Percentiles rank a stretch among this genome's conserved stretches.
Evolutionary conservation across 2,113 vertebrate species (phyloP).

Genomic region (Bostrychus sinensis): DNA sequence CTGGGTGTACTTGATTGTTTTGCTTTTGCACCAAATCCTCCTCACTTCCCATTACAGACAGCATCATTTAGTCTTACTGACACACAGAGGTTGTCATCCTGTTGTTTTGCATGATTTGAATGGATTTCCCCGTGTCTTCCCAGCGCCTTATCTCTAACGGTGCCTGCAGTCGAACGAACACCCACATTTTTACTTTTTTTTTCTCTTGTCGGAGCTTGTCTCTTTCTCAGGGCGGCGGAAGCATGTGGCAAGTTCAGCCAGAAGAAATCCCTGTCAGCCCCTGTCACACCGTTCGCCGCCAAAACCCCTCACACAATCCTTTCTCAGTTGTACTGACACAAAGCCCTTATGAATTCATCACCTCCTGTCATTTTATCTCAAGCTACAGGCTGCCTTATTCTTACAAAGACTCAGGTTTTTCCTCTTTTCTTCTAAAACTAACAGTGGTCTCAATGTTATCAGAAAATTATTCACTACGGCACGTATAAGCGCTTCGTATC

Average conservation of each 20-base stretch:
- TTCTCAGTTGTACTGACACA: conserved; percentile 75
- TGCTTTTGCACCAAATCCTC: background rate
- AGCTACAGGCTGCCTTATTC: conserved; percentile 68
- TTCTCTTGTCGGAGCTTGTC: conserved; percentile 64
- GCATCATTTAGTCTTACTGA: background rate
- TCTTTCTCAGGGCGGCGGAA: conserved; percentile 48
- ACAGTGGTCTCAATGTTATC: conserved; percentile 78
- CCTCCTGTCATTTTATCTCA: conserved; percentile 78
- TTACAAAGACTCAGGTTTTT: conserved; percentile 59
- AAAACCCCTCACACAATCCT: conserved; percentile 57
- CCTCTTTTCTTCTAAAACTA: conserved; percentile 42
- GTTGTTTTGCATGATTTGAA: background rate
- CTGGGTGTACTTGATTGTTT: too few species aligned
- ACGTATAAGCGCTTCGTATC: conserved; percentile 66
- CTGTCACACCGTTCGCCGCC: conserved; percentile 70
- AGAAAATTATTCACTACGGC: conserved; percentile 71
- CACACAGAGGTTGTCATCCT: background rate
- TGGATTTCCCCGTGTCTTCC: too few species aligned
- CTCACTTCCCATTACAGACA: background rate
- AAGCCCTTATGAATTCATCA: conserved; percentile 79
- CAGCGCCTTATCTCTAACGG: conserved; percentile 6
- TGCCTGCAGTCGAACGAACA: conserved; percentile 12
- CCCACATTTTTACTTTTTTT: conserved; percentile 56
- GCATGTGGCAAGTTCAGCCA: conserved; percentile 65
- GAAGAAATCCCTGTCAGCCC: conserved; percentile 76